Conservation (phyloP, 2,113 vertebrate species). For the Myanophis thanlyinensis region DNA sequence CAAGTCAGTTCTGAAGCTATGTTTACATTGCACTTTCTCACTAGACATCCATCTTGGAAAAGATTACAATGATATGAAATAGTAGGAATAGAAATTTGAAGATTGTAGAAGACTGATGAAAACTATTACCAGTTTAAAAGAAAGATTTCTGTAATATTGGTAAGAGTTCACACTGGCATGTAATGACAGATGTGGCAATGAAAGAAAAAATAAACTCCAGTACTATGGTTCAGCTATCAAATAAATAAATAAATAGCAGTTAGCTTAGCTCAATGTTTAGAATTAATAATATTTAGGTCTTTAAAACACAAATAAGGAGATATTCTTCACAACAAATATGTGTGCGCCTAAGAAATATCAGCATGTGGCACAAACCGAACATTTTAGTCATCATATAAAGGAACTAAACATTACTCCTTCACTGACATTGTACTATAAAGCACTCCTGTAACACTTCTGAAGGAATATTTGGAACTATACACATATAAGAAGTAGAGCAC, state of each 20-base stretch:
- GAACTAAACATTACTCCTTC: not conserved
- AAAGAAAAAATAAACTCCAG: not conserved
- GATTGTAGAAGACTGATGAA: not conserved
- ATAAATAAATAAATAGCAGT: not conserved
- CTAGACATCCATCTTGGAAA: not conserved
- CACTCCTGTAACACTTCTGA: not conserved
- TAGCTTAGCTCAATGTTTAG: not conserved
- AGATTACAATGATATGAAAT: not conserved
- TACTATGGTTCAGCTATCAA: not conserved
- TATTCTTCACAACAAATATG: not conserved
- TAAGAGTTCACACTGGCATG: conserved; percentile 8
- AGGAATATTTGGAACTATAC: not conserved
- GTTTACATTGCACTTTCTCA: conserved; percentile 40
- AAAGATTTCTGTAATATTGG: not conserved
- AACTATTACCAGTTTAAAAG: not conserved
- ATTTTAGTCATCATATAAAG: not conserved
- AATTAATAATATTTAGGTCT: not conserved
- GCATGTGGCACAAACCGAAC: not conserved
- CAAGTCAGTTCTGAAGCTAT: conserved; percentile 52
- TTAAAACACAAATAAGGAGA: not conserved
- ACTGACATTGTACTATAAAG: no score
- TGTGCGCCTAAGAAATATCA: not conserved
- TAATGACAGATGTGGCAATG: conserved; percentile 11
- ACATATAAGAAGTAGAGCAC: not conserved
- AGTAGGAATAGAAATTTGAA: not conserved